phyloP scores from a whole-genome alignment of 53 echinoderm and acorn worm genomes.

The Paelopatides confundens region DNA sequence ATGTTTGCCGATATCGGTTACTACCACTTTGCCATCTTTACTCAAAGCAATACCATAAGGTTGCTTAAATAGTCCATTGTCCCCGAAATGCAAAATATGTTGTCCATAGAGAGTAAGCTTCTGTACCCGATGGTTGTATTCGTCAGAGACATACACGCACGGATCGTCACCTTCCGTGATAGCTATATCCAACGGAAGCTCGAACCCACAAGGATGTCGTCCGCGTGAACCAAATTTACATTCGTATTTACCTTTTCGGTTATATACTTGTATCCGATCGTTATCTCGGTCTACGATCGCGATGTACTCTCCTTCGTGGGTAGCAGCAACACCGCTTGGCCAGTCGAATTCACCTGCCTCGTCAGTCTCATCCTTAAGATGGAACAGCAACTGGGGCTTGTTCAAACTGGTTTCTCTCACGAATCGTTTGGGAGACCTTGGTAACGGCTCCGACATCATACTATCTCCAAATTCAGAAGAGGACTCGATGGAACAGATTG shows the following conservation, averaged over 20 bases:
- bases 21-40: constrained; percentile 79
- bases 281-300: constrained; percentile 96
- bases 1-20: constrained; percentile 98
- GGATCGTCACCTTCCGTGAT: constrained; percentile 90
- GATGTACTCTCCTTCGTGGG: constrained; percentile 90
- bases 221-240: constrained; percentile 98
- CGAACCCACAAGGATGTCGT: constrained; percentile 89
- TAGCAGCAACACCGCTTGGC: constrained; percentile 97
- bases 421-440: constrained; percentile 82
- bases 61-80: constrained; percentile 97
- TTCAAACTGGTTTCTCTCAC: constrained; percentile 63
- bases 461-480: constrained; percentile 88
- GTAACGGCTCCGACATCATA: constrained; percentile 82
- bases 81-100: constrained; percentile 94
- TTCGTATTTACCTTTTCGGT: constrained; percentile 94
- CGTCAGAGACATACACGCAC: constrained; percentile 94
- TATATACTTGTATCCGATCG: constrained; percentile 97
- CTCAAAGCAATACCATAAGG: constrained; percentile 95
- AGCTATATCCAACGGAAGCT: constrained; percentile 94
- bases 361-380: constrained; percentile 88
- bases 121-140: constrained; percentile 99
- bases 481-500: constrained; percentile 91
- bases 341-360: constrained; percentile 98
- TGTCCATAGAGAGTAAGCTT: constrained; percentile 96
- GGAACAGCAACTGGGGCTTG: constrained; percentile 91